A percentile compares a stretch with the other conserved stretches of the same genome.
These are phyloP conservation scores for Epicauta chinensis DNA, from an alignment of 1,140 invertebrate genomes.

Conservation along the genomic window DNA sequence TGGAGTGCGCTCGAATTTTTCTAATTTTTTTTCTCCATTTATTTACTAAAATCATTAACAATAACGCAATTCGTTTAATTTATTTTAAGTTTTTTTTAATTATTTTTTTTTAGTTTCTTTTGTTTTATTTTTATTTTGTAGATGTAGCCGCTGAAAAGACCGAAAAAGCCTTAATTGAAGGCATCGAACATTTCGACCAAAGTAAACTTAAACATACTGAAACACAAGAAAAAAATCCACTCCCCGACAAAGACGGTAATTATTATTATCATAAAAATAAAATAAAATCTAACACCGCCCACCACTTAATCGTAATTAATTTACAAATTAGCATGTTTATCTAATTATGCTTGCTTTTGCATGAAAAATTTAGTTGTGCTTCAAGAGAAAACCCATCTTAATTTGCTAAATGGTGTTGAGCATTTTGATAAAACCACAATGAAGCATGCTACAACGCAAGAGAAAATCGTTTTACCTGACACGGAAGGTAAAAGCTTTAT, in stretches of 20 bases:
- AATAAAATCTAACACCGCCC: too few species aligned
- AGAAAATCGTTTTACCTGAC: conserved; percentile 70
- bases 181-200: conserved; percentile 78
- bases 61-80: too few species aligned
- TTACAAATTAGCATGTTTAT: conserved; percentile 5
- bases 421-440: conserved; percentile 63
- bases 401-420: conserved; percentile 62
- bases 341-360: conserved; percentile 32
- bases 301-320: background rate
- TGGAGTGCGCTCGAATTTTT: too few species aligned
- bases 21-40: too few species aligned
- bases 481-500: conserved; percentile 61
- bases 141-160: conserved; percentile 83
- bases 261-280: conserved; percentile 7
- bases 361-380: conserved; percentile 45
- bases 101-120: too few species aligned
- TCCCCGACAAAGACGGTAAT: conserved; percentile 91
- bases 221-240: conserved; percentile 87
- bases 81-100: too few species aligned
- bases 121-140: conserved; percentile 42
- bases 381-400: conserved; percentile 63
- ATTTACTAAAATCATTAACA: too few species aligned
- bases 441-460: conserved; percentile 68
- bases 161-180: conserved; percentile 76
- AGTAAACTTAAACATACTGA: conserved; percentile 84